phyloP scores from a whole-genome alignment of 1,140 invertebrate species.

The Ceratina australensis region DNA sequence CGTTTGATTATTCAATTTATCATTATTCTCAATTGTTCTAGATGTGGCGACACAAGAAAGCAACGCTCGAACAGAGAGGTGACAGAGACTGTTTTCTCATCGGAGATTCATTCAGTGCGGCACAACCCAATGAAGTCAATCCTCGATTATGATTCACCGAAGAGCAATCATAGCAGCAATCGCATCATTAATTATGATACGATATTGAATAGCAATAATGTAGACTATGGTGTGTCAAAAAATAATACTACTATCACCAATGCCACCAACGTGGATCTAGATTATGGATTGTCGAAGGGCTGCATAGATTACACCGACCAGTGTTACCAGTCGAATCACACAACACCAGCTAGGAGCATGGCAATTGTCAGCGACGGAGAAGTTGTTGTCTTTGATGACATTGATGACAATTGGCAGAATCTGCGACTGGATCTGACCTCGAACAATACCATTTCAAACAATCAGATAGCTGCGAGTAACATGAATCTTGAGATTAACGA shows the following conservation, averaged over 20 bases:
- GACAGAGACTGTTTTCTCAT: slow-evolving; percentile 84
- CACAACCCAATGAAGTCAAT: slow-evolving; percentile 77
- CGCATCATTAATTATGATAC: slow-evolving; percentile 77
- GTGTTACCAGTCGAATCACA: slow-evolving; percentile 73
- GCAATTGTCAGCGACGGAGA: slow-evolving; percentile 84
- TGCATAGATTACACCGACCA: slow-evolving; percentile 71
- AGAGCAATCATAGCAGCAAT: slow-evolving; percentile 70
- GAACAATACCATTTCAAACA: slow-evolving; percentile 50
- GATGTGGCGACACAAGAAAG: slow-evolving; percentile 80
- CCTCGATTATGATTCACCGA: slow-evolving; percentile 77
- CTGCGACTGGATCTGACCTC: slow-evolving; percentile 72
- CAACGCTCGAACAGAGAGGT: slow-evolving; percentile 80
- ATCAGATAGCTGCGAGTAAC: slow-evolving; percentile 61
- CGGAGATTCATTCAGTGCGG: slow-evolving; percentile 82
- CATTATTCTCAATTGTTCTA: slow-evolving; percentile 47
- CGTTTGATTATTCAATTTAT: too few relatives aligned
- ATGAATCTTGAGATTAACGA: slow-evolving; percentile 70
- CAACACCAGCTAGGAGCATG: slow-evolving; percentile 76
- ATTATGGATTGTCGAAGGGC: slow-evolving; percentile 77
- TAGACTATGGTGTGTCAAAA: slow-evolving; percentile 76
- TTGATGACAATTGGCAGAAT: slow-evolving; percentile 87
- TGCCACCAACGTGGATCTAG: slow-evolving; percentile 61
- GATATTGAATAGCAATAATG: slow-evolving; percentile 79
- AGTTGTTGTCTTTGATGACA: slow-evolving; percentile 91
- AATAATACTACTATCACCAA: slow-evolving; percentile 68